phyloP scores from a whole-genome alignment of 1,140 invertebrate species.

The Sminthurides bifidus region DNA sequence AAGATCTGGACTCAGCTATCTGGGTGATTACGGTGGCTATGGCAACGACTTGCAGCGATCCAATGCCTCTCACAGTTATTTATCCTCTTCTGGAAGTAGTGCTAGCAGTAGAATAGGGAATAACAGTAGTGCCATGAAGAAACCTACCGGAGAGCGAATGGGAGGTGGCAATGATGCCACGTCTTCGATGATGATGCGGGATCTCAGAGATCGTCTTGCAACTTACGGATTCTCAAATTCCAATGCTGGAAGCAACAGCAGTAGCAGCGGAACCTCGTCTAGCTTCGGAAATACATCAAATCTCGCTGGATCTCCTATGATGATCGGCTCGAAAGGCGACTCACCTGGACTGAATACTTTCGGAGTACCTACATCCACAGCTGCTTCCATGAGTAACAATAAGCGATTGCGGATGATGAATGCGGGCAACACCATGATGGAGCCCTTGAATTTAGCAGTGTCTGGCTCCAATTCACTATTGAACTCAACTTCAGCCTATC shows the following conservation, averaged over 20 bases:
- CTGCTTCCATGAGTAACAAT: constrained; percentile 8
- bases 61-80: too few species aligned
- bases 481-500: constrained; percentile 3
- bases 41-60: too few species aligned
- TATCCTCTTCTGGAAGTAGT: background rate
- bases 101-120: background rate
- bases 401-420: constrained; percentile 27
- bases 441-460: constrained; percentile 22
- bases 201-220: background rate
- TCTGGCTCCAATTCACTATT: constrained; percentile 18
- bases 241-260: background rate
- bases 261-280: too few species aligned
- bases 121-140: background rate
- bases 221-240: background rate
- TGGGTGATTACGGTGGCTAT: too few species aligned
- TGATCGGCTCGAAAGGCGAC: too few species aligned
- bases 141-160: background rate
- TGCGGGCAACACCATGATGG: constrained; percentile 20
- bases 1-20: too few species aligned
- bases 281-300: background rate
- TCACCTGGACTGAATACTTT: too few species aligned
- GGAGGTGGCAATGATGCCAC: background rate
- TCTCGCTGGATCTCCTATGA: background rate
- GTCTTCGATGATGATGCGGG: too few species aligned
- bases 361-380: background rate